phyloP scores from a whole-genome alignment of 1,140 invertebrate species.

The Ectropis grisescens region DNA sequence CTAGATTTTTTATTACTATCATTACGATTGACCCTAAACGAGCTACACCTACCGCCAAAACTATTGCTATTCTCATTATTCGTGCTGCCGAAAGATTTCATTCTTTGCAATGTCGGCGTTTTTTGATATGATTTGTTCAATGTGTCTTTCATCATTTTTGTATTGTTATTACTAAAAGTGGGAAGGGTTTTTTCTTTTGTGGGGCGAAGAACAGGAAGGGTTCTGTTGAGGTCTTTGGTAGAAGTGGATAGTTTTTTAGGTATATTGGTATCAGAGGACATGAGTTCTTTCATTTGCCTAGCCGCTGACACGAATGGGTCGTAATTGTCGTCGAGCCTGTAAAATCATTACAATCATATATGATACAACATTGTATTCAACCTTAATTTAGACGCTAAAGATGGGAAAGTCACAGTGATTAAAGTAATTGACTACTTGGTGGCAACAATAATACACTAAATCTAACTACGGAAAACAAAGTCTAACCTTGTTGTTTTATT shows the following conservation, averaged over 20 bases:
- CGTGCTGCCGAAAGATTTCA: conserved; percentile 64
- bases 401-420: no score
- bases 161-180: conserved; percentile 34
- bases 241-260: conserved; percentile 48
- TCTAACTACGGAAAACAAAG: no score
- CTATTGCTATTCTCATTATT: conserved; percentile 42
- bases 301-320: conserved; percentile 64
- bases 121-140: conserved; percentile 64
- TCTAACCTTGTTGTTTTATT: conserved; percentile 44
- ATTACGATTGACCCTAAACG: conserved; percentile 55
- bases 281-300: conserved; percentile 67
- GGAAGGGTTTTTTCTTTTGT: conserved; percentile 36
- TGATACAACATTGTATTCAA: no score
- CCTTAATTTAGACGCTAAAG: no score
- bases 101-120: conserved; percentile 59
- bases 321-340: conserved; percentile 59
- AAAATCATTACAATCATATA: no score
- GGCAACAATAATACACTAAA: no score
- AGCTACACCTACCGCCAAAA: conserved; percentile 56
- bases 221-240: conserved; percentile 52
- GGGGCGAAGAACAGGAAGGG: conserved; percentile 44
- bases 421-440: no score
- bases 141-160: conserved; percentile 61
- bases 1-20: conserved; percentile 57
- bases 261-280: conserved; percentile 63